A percentile compares a stretch with the other conserved stretches of the same genome.
Conservation (phyloP, 2,113 vertebrate genomes). For the Phalacrocorax carbo region DNA sequence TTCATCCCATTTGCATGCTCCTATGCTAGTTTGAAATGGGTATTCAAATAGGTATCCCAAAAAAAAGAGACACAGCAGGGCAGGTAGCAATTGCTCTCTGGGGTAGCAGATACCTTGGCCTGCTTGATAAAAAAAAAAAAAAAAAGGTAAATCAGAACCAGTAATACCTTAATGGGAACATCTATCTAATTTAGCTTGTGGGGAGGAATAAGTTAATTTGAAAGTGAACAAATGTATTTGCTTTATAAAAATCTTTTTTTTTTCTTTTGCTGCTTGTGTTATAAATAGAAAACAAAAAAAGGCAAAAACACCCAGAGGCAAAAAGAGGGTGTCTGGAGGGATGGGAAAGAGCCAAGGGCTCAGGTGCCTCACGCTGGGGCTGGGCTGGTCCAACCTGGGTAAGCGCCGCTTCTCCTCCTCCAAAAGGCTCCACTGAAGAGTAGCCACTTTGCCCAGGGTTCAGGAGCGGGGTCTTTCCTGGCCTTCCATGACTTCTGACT, state of each 20-base stretch:
- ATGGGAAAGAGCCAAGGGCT: not conserved
- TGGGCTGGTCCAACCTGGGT: too few species aligned
- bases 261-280: not conserved
- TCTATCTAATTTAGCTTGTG: not conserved
- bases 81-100: not conserved
- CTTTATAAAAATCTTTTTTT: not conserved
- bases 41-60: not conserved
- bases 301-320: not conserved
- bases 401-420: accelerated
- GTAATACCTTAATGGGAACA: not conserved
- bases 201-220: not conserved
- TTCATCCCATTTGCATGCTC: not conserved
- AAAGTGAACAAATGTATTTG: not conserved
- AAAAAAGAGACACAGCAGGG: not conserved
- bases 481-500: not conserved
- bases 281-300: not conserved
- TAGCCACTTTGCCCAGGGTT: not conserved
- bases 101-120: not conserved
- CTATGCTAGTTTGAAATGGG: not conserved
- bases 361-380: accelerated
- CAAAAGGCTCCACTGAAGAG: not conserved
- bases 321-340: not conserved
- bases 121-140: not conserved
- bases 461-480: not conserved
- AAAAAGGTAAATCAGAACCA: not conserved